phyloP scores from a whole-genome alignment of 2,888 invertebrate genomes.

The Alsophila aescularia region DNA sequence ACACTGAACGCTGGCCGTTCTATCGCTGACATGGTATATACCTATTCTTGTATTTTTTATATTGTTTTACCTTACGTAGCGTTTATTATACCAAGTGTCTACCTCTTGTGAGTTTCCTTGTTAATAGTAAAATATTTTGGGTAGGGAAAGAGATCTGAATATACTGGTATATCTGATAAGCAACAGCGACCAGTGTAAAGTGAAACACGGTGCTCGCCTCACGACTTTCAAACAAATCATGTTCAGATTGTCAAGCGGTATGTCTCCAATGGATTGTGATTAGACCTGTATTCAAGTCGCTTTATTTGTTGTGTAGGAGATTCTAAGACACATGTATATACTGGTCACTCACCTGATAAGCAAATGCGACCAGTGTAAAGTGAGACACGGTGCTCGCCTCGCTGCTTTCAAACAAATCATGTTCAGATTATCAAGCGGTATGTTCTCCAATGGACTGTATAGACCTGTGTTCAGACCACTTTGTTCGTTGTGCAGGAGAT shows the following conservation, averaged over 20 bases:
- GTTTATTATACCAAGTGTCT: no score
- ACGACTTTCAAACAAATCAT: conserved; percentile 83
- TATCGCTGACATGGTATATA: no score
- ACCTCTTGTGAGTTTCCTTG: no score
- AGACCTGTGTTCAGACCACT: conserved; percentile 78
- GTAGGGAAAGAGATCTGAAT: no score
- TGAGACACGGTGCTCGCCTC: conserved; percentile 88
- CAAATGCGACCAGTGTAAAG: conserved; percentile 91
- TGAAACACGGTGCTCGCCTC: conserved; percentile 88
- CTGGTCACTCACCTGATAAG: conserved; percentile 77
- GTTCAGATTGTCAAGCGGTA: conserved; percentile 83
- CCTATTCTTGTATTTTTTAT: no score
- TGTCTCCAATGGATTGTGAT: conserved; percentile 81
- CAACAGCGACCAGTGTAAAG: conserved; percentile 91
- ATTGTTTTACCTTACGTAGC: no score
- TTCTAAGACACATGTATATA: background rate
- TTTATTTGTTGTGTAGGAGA: conserved; percentile 64
- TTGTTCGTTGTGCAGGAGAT: conserved; percentile 75
- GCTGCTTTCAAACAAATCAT: conserved; percentile 83
- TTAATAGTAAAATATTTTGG: no score
- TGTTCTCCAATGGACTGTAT: conserved; percentile 79
- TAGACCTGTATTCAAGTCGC: conserved; percentile 75
- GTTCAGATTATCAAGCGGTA: conserved; percentile 83
- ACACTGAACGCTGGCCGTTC: no score
- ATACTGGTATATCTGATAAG: no score